phyloP scores from a whole-genome alignment of 2,113 vertebrate species.

The Ochotona curzoniae region DNA sequence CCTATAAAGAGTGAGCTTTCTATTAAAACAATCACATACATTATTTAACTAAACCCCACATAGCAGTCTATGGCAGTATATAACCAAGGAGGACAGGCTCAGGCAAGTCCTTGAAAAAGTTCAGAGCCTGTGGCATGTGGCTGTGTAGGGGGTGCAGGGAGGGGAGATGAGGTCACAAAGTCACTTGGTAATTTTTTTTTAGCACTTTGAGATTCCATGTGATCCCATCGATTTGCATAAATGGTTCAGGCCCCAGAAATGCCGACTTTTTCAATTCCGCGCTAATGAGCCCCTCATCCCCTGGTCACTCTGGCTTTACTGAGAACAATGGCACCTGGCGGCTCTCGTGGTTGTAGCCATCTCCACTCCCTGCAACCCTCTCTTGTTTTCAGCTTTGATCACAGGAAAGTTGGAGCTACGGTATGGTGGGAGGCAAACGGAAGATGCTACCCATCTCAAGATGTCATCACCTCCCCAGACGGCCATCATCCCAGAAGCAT shows the following conservation, averaged over 20 bases:
- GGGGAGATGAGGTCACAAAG: not conserved
- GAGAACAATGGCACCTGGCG: not conserved
- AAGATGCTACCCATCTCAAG: constrained; percentile 10
- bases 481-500: not conserved
- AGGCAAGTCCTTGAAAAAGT: not conserved
- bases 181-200: constrained; percentile 21
- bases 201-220: not conserved
- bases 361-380: not conserved
- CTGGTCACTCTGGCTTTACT: not conserved
- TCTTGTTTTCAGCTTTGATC: not conserved
- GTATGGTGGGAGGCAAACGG: not conserved
- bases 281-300: not conserved
- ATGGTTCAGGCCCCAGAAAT: not conserved
- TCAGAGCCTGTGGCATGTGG: not conserved
- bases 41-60: constrained; percentile 58
- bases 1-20: constrained; percentile 67
- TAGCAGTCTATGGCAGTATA: constrained; percentile 29
- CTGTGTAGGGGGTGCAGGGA: not conserved
- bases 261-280: constrained; percentile 8
- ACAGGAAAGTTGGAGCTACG: not conserved
- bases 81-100: constrained; percentile 20
- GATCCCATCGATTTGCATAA: not conserved
- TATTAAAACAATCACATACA: constrained; percentile 71
- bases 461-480: not conserved
- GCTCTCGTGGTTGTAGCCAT: not conserved